Evolutionary conservation across 2,888 invertebrate genomes (phyloP).

Genomic region (Watsonalla binaria): DNA sequence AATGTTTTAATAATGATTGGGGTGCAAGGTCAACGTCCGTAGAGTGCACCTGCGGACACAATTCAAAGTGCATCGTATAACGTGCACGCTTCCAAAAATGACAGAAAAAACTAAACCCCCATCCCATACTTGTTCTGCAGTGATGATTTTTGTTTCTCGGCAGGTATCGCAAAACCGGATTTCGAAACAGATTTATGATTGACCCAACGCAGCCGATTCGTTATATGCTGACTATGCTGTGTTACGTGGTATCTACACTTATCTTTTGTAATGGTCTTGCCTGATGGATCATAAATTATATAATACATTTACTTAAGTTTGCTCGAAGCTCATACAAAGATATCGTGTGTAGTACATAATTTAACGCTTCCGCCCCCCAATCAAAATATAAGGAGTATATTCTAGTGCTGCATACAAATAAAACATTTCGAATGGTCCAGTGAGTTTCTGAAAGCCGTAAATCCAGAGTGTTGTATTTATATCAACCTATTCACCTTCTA

Average conservation of each 20-base stretch:
- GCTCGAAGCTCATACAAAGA: no score
- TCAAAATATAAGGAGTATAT: no score
- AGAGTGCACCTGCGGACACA: slow-evolving; percentile 59
- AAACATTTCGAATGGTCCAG: background rate
- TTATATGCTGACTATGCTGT: background rate
- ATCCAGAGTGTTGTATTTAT: background rate
- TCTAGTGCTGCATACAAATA: background rate
- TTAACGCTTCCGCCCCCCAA: no score
- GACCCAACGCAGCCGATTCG: background rate
- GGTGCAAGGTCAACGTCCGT: slow-evolving; percentile 57
- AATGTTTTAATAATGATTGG: slow-evolving; percentile 42
- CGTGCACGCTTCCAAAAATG: slow-evolving; percentile 53
- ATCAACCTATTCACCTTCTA: background rate
- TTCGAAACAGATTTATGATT: background rate
- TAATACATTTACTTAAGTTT: no score
- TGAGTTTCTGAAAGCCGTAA: background rate
- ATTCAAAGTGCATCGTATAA: slow-evolving; percentile 39
- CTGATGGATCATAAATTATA: no score
- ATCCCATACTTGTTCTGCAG: slow-evolving; percentile 38
- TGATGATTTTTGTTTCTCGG: slow-evolving; percentile 22
- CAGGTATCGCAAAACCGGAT: slow-evolving; percentile 6
- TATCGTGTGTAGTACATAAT: no score
- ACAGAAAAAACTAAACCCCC: slow-evolving; percentile 41
- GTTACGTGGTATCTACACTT: no score
- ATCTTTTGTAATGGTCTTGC: no score